Conservation (phyloP, 2,113 vertebrate species). For the Psittacara wagleri region DNA sequence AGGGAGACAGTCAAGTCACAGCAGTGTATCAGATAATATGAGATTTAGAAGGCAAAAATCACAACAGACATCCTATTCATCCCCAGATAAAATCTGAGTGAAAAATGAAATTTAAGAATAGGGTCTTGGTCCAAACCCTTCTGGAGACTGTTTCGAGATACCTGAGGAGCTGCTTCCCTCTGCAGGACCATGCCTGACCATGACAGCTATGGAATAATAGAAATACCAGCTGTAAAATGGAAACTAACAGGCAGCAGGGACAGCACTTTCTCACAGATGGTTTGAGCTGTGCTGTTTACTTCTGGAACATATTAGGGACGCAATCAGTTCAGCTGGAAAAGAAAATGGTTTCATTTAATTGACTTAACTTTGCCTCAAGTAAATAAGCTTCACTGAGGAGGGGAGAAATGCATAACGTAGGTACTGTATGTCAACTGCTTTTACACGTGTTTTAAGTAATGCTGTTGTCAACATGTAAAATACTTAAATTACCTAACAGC, state of each 20-base stretch:
- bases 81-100: background rate
- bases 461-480: background rate
- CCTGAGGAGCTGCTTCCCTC: conserved; percentile 58
- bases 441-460: background rate
- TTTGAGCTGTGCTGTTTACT: background rate
- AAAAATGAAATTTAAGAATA: background rate
- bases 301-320: background rate
- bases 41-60: background rate
- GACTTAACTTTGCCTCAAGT: background rate
- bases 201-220: background rate
- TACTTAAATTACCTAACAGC: background rate
- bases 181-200: conserved; percentile 22
- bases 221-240: background rate
- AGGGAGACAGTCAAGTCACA: background rate
- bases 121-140: background rate
- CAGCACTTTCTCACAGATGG: background rate
- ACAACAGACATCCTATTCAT: background rate
- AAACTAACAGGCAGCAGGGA: background rate
- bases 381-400: background rate
- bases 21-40: background rate
- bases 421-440: background rate
- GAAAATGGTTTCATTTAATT: background rate
- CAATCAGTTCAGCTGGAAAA: background rate
- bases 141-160: background rate
- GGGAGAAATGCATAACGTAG: background rate